Base-by-base conservation (phyloP, 1,140 invertebrate genomes). In the Drosophila kikkawai region DNA sequence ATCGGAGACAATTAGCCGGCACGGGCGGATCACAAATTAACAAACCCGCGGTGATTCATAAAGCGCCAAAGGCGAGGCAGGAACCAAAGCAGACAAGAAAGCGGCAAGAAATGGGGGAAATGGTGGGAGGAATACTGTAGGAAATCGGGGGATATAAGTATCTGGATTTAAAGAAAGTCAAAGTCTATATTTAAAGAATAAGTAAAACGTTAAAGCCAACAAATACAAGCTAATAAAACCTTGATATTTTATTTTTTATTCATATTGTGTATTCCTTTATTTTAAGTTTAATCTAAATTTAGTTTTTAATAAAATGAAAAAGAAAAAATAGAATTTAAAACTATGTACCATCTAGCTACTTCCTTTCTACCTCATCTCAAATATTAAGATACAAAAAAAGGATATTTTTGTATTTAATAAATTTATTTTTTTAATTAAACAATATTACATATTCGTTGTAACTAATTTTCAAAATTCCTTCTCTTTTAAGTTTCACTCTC, bases 1-100 rank as follows among this genome's bases (percentile, higher is more conserved):
- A 76, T 77, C 74, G 42, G 11, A 77, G 41, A 42, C 64, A 77
- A 77, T 77, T 77, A 77, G 75, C 41, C 32, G 42, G 63, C 74
- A 68, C 63, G 47, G 73, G 74, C 50, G 37, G 51, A 76, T 67
- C 44, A 41, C 51, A 65, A 75, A 75, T 51, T 64, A 76, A 67
- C 67, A 22, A 60, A 12, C 17, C 32, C n/a, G 32, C 39, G 45
- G 50, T 73, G 69, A 73, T 34, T 73, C 67, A 73, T 41, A 42
- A 39, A 26, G 22, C 6, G 22, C 7, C 7, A 8, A 42, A n/a
- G 55, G 4, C 15, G 6, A n/a, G 7, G 8, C n/a, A 19, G 15
- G 8, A 34, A 34, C 26, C 32, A 34, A 56, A 56, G 3, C 34
- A 56, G 64, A 64, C 26, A 68, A 34, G 15, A 42, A 41, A 48